Percentiles rank a stretch among this genome's conserved stretches.
Conservation (phyloP, 2,797 vertebrate species). For the Sibirionetta formosa region DNA sequence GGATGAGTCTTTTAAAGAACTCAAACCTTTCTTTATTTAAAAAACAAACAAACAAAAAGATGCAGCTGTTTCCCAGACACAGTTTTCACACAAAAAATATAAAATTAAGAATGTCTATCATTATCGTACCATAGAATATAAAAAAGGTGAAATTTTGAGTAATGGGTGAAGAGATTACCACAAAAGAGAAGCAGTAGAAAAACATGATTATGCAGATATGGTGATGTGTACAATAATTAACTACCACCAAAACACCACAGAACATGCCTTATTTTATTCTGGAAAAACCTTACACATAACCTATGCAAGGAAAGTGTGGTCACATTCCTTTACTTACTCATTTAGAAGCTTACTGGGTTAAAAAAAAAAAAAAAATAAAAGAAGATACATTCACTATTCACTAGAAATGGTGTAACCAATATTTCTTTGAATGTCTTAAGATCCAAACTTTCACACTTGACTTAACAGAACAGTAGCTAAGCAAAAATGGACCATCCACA, state of each 20-base stretch:
- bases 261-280: neutral
- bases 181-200: neutral
- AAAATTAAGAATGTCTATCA: neutral
- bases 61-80: neutral
- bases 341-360: neutral
- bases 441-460: neutral
- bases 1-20: neutral
- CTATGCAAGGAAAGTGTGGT: neutral
- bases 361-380: neutral
- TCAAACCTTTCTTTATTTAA: neutral
- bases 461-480: neutral
- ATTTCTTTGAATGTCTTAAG: neutral
- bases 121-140: neutral
- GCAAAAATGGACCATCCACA: neutral
- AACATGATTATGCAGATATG: neutral
- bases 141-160: neutral
- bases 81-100: neutral
- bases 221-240: neutral
- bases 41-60: neutral
- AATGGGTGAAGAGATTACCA: neutral
- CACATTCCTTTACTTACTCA: neutral
- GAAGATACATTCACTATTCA: neutral
- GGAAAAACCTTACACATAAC: neutral
- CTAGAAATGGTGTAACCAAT: neutral
- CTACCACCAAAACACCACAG: neutral